A percentile compares a stretch with the other conserved stretches of the same genome.
Evolutionary conservation across 2,113 vertebrate genomes (phyloP).

Genomic region (Caloenas nicobarica): DNA sequence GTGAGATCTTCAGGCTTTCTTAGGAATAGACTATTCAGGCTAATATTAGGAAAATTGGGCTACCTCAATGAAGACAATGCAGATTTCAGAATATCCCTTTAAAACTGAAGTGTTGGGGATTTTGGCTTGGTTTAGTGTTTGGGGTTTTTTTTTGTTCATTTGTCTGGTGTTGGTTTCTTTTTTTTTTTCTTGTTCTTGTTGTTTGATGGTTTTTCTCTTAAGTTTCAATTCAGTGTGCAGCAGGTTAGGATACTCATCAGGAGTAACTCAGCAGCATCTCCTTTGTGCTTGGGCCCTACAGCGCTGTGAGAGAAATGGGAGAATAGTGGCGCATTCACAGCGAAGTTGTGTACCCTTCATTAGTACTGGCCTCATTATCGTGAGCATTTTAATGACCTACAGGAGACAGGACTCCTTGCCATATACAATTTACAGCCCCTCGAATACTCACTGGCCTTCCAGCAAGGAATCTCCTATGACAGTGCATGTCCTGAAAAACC

Average conservation of each 20-base stretch:
- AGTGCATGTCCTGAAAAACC: background rate
- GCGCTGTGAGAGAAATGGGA: background rate
- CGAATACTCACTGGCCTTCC: background rate
- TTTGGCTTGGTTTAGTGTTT: background rate
- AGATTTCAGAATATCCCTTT: background rate
- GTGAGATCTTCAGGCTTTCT: background rate
- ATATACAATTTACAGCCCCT: background rate
- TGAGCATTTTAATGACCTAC: background rate
- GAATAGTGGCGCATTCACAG: background rate
- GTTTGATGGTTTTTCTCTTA: background rate
- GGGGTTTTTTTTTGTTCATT: too few species aligned
- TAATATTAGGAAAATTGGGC: background rate
- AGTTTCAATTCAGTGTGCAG: background rate
- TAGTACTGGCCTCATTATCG: background rate
- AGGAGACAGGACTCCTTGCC: background rate
- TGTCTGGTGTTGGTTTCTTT: background rate
- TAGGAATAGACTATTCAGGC: background rate
- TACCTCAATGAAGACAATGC: background rate
- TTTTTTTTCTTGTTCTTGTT: too few species aligned
- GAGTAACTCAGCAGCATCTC: background rate
- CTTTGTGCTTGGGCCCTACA: background rate
- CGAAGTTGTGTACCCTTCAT: background rate
- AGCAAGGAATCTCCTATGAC: background rate
- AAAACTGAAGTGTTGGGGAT: background rate
- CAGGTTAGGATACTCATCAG: background rate